Conservation (phyloP, 2,888 invertebrate genomes). For the Eumacrocentrus americanus region DNA sequence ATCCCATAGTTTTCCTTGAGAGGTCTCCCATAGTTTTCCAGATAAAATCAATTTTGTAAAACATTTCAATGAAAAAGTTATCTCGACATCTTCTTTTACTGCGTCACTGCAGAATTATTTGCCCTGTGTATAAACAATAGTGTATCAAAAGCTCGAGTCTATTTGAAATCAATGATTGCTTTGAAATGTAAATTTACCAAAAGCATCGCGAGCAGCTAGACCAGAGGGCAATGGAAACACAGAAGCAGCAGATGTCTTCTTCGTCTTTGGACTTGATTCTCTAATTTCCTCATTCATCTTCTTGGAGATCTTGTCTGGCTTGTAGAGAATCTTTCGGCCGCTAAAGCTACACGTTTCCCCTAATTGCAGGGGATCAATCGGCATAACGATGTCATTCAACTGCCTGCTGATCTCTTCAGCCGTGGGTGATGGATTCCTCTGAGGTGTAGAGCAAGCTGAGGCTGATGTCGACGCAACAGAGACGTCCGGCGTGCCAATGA, state of each 20-base stretch:
- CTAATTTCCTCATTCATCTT: constrained; percentile 26
- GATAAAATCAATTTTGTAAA: no score
- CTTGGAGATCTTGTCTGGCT: constrained; percentile 44
- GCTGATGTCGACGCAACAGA: constrained; percentile 39
- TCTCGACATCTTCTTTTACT: no score
- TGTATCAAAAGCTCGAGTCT: neutral
- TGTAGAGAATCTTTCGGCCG: constrained; percentile 38
- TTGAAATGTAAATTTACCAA: constrained; percentile 45
- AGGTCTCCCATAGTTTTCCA: no score
- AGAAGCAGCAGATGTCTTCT: constrained; percentile 44
- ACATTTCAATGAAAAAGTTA: no score
- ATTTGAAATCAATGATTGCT: neutral
- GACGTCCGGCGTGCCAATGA: constrained; percentile 41
- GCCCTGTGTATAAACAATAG: neutral
- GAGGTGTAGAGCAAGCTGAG: constrained; percentile 42
- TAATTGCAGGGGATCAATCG: neutral
- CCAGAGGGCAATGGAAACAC: constrained; percentile 50
- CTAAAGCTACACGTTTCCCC: constrained; percentile 20
- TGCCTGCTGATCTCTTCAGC: constrained; percentile 29
- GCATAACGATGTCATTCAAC: constrained; percentile 27
- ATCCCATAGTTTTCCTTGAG: no score
- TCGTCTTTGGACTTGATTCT: constrained; percentile 39
- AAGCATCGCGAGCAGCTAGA: constrained; percentile 50
- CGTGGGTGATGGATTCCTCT: constrained; percentile 25
- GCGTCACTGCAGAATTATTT: neutral